Conservation (phyloP, 1,140 invertebrate genomes). For the Charaxes varanes region DNA sequence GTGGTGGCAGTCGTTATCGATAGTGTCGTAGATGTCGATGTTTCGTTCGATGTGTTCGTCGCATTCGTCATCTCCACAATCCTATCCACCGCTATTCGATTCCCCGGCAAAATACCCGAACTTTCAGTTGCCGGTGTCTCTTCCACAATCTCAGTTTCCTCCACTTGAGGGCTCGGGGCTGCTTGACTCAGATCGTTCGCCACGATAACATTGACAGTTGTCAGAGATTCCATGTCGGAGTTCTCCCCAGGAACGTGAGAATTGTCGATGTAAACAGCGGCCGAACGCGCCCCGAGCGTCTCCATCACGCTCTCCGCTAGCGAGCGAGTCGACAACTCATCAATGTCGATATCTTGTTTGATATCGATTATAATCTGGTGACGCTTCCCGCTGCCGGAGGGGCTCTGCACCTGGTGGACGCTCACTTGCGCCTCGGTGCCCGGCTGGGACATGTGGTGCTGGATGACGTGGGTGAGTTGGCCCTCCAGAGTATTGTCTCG, state of each 20-base stretch:
- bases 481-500: slow-evolving; percentile 43
- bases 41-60: slow-evolving; percentile 29
- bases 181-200: slow-evolving; percentile 53
- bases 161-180: slow-evolving; percentile 33
- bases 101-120: slow-evolving; percentile 41
- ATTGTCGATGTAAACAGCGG: slow-evolving; percentile 67
- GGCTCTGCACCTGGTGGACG: slow-evolving; percentile 64
- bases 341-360: slow-evolving; percentile 71
- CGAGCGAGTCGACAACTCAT: slow-evolving; percentile 66
- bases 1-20: slow-evolving; percentile 51
- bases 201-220: slow-evolving; percentile 68
- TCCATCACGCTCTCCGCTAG: slow-evolving; percentile 72
- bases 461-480: slow-evolving; percentile 63
- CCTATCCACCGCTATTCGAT: slow-evolving; percentile 58
- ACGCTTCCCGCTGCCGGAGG: slow-evolving; percentile 58
- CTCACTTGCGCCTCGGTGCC: slow-evolving; percentile 56
- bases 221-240: slow-evolving; percentile 60
- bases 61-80: slow-evolving; percentile 55
- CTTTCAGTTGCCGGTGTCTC: slow-evolving; percentile 31
- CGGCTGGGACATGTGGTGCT: slow-evolving; percentile 55
- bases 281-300: slow-evolving; percentile 64
- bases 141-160: slow-evolving; percentile 32
- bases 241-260: slow-evolving; percentile 46
- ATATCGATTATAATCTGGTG: slow-evolving; percentile 74
- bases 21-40: slow-evolving; percentile 31